These are phyloP conservation scores for Galerucella pusilla DNA, from an alignment of 2,888 invertebrate species.

Conservation along the genomic window DNA sequence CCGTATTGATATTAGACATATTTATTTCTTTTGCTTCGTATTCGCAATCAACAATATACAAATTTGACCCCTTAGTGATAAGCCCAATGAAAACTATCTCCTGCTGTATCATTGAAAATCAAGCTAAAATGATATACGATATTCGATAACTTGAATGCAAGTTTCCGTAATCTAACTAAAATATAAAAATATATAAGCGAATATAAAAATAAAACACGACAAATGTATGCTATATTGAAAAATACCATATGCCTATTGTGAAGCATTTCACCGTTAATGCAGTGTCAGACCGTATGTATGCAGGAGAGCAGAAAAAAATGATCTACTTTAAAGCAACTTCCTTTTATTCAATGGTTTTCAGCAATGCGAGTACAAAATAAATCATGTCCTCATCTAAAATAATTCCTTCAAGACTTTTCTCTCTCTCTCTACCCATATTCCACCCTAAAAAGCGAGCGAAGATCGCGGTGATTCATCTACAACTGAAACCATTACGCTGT, in stretches of 20 bases:
- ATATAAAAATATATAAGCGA: too few species aligned
- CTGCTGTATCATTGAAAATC: too few species aligned
- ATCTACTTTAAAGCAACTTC: conserved; percentile 15
- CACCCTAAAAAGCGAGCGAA: conserved; percentile 37
- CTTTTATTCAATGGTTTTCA: conserved; percentile 19
- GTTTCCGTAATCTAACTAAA: not conserved
- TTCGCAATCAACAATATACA: too few species aligned
- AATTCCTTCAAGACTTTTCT: conserved; percentile 36
- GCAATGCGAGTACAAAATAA: conserved; percentile 30
- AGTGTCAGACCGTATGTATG: not conserved
- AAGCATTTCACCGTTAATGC: not conserved
- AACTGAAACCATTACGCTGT: conserved; percentile 50
- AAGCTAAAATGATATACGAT: too few species aligned
- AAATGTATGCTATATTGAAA: not conserved
- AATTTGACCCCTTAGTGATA: too few species aligned
- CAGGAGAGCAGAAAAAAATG: not conserved
- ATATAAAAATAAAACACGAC: not conserved
- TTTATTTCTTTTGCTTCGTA: too few species aligned
- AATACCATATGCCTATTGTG: not conserved
- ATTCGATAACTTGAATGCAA: too few species aligned
- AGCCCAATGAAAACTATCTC: too few species aligned
- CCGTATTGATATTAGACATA: too few species aligned
- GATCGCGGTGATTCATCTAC: conserved; percentile 52
- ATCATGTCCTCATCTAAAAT: conserved; percentile 44
- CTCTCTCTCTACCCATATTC: conserved; percentile 30